These are phyloP conservation scores for Polypterus senegalus DNA, from an alignment of 2,113 vertebrate genomes.

Conservation along the genomic window DNA sequence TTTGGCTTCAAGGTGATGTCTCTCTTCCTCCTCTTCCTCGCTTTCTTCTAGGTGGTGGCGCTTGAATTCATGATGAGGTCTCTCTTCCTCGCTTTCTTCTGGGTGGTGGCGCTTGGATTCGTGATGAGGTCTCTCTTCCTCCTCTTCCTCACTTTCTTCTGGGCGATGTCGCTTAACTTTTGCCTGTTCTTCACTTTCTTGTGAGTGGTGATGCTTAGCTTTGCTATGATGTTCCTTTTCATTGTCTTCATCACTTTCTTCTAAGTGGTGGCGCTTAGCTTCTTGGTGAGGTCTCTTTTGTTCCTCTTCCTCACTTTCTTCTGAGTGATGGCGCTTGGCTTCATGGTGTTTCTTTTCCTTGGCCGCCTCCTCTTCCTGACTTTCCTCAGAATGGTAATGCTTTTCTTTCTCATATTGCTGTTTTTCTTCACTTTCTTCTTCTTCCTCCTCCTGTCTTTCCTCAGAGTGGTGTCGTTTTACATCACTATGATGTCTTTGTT, in stretches of 20 bases:
- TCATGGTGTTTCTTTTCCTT: conserved; percentile 16
- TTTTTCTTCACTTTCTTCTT: conserved; percentile 14
- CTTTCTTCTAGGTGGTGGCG: conserved; percentile 7
- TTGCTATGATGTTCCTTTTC: conserved; percentile 13
- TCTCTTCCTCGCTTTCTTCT: conserved; percentile 21
- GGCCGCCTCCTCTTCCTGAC: conserved; percentile 10
- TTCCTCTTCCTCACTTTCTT: conserved; percentile 23
- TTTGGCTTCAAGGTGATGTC: conserved; percentile 11
- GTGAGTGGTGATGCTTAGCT: not conserved
- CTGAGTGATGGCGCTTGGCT: conserved; percentile 11
- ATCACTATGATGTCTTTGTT: conserved; percentile 24
- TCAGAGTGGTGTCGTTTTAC: conserved; percentile 17
- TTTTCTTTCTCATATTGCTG: conserved; percentile 12
- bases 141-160: conserved; percentile 20
- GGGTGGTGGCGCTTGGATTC: conserved; percentile 6
- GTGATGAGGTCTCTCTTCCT: conserved; percentile 12
- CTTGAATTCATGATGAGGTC: conserved; percentile 21
- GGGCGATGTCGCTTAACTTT: conserved; percentile 13
- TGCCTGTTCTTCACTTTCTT: conserved; percentile 16
- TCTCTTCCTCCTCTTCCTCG: conserved; percentile 25
- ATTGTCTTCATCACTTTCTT: conserved; percentile 20
- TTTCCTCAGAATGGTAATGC: not conserved
- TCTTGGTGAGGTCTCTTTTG: conserved; percentile 23
- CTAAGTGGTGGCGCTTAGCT: conserved; percentile 3
- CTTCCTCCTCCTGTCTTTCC: conserved; percentile 15